These are phyloP conservation scores for Brachyrhaphis roseni DNA, from an alignment of 2,797 vertebrate species.

Conservation along the genomic window DNA sequence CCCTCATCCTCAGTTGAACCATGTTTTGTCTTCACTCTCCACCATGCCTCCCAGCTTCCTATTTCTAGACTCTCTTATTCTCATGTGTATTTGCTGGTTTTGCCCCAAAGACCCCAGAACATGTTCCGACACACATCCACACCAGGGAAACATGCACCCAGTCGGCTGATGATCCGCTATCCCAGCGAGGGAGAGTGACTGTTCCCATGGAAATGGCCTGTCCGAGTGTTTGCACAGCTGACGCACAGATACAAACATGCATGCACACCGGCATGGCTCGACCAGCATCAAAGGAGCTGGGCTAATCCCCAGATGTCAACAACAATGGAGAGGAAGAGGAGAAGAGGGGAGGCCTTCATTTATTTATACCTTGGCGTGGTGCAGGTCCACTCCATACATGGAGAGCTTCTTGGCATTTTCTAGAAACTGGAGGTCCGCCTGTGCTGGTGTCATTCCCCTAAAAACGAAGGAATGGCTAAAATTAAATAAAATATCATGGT, in stretches of 20 bases:
- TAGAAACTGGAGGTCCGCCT: constrained; percentile 93
- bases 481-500: not conserved
- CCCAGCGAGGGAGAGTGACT: constrained; percentile 49
- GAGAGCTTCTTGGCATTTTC: constrained; percentile 98
- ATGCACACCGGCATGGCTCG: constrained; percentile 21
- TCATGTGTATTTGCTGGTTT: constrained; percentile 32
- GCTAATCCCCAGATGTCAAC: constrained; percentile 53
- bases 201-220: constrained; percentile 72
- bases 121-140: constrained; percentile 34
- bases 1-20: constrained; percentile 23
- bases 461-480: constrained; percentile 4
- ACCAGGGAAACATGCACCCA: constrained; percentile 50
- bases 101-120: constrained; percentile 38
- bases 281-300: constrained; percentile 57
- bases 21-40: constrained; percentile 27
- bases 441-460: constrained; percentile 96
- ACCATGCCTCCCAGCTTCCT: constrained; percentile 35
- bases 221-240: constrained; percentile 76
- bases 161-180: constrained; percentile 55
- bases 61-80: constrained; percentile 43
- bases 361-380: constrained; percentile 92
- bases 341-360: constrained; percentile 40
- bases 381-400: constrained; percentile 98
- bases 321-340: constrained; percentile 23
- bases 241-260: constrained; percentile 33